These are phyloP conservation scores for Galeopsomyia nigrocyanea DNA, from an alignment of 2,888 invertebrate genomes.

Conservation along the genomic window DNA sequence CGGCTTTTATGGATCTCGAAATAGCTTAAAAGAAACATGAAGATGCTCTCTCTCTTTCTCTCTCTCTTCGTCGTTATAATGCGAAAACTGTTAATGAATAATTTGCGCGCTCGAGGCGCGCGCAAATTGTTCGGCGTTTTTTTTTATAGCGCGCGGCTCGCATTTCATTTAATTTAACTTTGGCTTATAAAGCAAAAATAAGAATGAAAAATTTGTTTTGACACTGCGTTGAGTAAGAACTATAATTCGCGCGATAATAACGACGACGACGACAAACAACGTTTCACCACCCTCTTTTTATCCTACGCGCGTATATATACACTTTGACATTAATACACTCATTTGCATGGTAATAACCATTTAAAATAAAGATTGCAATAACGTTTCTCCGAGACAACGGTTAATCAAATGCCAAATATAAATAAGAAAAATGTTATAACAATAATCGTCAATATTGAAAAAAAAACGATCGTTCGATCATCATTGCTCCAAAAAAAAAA, in stretches of 20 bases:
- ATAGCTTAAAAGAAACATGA: slow-evolving; percentile 2
- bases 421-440: too few species aligned
- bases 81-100: slow-evolving; percentile 28
- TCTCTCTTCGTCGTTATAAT: slow-evolving; percentile 5
- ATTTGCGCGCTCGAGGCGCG: slow-evolving; percentile 5
- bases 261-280: too few species aligned
- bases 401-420: too few species aligned
- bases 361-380: too few species aligned
- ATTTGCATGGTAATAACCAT: too few species aligned
- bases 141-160: neutral
- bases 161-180: slow-evolving; percentile 13
- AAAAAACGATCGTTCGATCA: too few species aligned
- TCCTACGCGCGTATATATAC: too few species aligned
- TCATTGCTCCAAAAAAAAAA: too few species aligned
- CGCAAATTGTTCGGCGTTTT: slow-evolving; percentile 17
- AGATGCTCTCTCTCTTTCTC: slow-evolving; percentile 9
- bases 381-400: too few species aligned
- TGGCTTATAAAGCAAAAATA: neutral
- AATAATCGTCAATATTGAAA: too few species aligned
- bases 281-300: too few species aligned
- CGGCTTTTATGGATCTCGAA: slow-evolving; percentile 26
- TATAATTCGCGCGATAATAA: neutral
- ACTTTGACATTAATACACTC: too few species aligned
- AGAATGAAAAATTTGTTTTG: slow-evolving; percentile 5
- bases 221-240: slow-evolving; percentile 5